Percentiles rank a stretch among this genome's conserved stretches.
Conservation (phyloP, 2,113 vertebrate genomes). For the Acrocephalus arundinaceus region DNA sequence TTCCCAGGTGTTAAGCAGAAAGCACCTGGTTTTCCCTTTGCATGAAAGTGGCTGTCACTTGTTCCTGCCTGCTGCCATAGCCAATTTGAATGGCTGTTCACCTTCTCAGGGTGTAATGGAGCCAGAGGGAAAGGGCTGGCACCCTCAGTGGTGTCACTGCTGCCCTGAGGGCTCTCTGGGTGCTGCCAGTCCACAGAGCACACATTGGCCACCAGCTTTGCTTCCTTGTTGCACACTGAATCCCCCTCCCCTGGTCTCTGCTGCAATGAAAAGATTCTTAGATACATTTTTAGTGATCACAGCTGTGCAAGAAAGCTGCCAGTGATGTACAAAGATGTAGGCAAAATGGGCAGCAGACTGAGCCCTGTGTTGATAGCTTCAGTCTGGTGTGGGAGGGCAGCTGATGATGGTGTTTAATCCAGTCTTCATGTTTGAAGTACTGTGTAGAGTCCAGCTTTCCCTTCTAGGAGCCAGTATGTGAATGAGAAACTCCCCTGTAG, state of each 20-base stretch:
- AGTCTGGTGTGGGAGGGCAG: background rate
- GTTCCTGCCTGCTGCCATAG: background rate
- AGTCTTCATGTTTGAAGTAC: background rate
- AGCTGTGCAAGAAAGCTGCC: background rate
- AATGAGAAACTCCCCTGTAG: conserved; percentile 12
- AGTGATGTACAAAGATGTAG: background rate
- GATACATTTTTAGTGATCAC: background rate
- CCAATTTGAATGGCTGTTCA: background rate
- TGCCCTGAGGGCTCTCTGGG: background rate
- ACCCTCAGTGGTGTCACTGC: background rate
- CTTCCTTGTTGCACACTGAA: background rate
- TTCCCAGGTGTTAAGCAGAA: background rate
- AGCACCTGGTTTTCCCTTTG: background rate
- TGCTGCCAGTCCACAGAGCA: background rate
- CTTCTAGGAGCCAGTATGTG: background rate
- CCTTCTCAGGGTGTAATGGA: background rate
- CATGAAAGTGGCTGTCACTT: background rate
- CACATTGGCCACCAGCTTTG: background rate
- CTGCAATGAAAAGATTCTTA: background rate
- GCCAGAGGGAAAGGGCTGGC: background rate
- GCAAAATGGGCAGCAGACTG: background rate
- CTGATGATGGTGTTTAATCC: background rate
- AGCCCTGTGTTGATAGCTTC: background rate
- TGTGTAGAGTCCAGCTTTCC: background rate
- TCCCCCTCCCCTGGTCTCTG: background rate